Evolutionary conservation across 2,797 vertebrate species (phyloP), one percentile per base, ranked within the genome.

Genomic region (Gallirallus australis): DNA sequence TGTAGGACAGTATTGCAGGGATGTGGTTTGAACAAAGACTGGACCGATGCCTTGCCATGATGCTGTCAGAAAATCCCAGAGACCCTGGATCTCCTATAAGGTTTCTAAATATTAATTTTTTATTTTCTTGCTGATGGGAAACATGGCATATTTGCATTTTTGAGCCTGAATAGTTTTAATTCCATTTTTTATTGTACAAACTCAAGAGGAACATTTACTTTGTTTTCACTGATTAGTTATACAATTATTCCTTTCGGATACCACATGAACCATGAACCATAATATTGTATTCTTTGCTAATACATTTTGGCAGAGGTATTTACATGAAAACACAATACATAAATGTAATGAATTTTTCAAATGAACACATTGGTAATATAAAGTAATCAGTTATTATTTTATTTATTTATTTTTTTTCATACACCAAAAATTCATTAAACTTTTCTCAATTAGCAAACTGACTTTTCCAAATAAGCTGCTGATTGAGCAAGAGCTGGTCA

Each of bases 141-240:
- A 97, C 91, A 93, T 79, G 86, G 68, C 96, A 24, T 98, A 98
- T 98, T 98, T 98, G 98, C 97, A 98, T 98, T 98, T 98, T 98
- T 98, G 98, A 98, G 98, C 97, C 97, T 98, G 98, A 97, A 96
- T 96, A 98, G 97, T 98, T 98, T 97, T 98, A 98, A 98, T 98
- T 98, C 94, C 80, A 56, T 97, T 98, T 98, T 98, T 98, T 97
- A 97, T 98, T 98, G 93, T 85, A 97, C 93, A 97, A 97, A 94
- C 97, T 97, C 96, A 96, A 98, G 96, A 98, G 97, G 97, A 98
- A 97, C 98, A 97, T 98, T 98, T 98, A 96, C 97, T 98, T 98
- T 98, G 97, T 98, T 98, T 98, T 98, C 97, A 97, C 96, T 97
- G 97, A 98, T 98, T 97, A 97, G 97, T 98, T 98, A 98, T 97